Percentiles rank a stretch among this genome's conserved stretches.
Evolutionary conservation across 92 coral and sea anemone species (phyloP).

Genomic region (Umimayanthus chanpuru): DNA sequence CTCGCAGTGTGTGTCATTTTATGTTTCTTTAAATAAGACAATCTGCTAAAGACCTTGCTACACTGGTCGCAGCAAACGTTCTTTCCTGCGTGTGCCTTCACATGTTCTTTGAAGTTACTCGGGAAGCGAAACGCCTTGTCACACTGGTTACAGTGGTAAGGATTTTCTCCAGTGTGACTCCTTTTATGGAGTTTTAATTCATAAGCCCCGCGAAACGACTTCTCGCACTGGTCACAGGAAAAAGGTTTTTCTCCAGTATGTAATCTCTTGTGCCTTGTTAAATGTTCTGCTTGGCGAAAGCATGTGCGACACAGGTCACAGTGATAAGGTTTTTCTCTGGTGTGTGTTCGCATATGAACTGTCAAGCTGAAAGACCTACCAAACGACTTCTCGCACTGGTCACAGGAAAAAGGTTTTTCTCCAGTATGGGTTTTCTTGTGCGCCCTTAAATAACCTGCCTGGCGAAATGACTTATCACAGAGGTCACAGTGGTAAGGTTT

Average conservation of each 20-base stretch:
- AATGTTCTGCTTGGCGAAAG: neutral
- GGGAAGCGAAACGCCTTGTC: conserved; percentile 43
- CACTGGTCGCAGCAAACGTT: conserved; percentile 44
- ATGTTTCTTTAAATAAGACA: conserved; percentile 41
- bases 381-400: neutral
- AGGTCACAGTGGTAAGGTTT: neutral
- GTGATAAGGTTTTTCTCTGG: neutral
- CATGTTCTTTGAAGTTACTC: conserved; percentile 38
- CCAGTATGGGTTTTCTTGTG: too few species aligned
- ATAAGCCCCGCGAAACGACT: too few species aligned
- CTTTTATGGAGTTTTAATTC: too few species aligned
- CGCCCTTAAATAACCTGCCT: too few species aligned
- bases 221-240: too few species aligned
- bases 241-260: too few species aligned
- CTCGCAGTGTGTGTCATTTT: conserved; percentile 43
- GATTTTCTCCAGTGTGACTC: too few species aligned
- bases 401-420: too few species aligned
- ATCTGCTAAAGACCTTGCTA: conserved; percentile 33
- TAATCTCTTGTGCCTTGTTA: neutral
- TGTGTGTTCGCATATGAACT: neutral
- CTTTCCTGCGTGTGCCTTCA: conserved; percentile 43
- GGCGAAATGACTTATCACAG: too few species aligned
- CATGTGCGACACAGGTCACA: neutral
- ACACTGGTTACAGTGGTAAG: conserved; percentile 42
- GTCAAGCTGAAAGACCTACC: neutral